Base-by-base conservation (phyloP, 2,888 invertebrate genomes). In the Mesorhabditis spiculigera region DNA sequence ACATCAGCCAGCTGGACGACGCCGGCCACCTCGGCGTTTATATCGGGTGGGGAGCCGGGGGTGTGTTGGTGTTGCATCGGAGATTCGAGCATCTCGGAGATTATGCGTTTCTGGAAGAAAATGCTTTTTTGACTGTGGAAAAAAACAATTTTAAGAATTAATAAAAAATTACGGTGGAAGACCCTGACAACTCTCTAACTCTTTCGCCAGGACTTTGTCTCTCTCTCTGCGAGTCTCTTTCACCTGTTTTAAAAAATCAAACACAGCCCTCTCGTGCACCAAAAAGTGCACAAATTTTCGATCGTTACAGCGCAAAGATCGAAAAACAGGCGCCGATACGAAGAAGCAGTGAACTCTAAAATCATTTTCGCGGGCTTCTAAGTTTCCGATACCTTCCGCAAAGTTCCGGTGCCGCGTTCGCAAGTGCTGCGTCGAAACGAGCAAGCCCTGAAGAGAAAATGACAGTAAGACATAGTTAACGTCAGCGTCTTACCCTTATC, bases 191-290 rank as follows among this genome's bases (percentile, higher is more conserved):
- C 8, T 50, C 58, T 13, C 58, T 50, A 13, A 50, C 8, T 10
- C 58, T 10, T 13, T n/a, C n/a, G 8, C 58, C 8, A 50, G 8
- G 58, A 50, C 58, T 50, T 50, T 50, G 28, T 28, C 28, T 50
- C 58, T 50, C n/a, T n/a, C n/a, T n/a, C 8, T 13, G 58, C 58
- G 1, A 50, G n/a, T 10, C 58, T 13, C n/a, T n/a, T 3, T 50
- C n/a, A 50, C 58, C 70, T 75, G 75, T 65, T 80, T 80, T 66
- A 80, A 68, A 66, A 80, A 80, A 66, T 80, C 78, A 70, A 80
- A 80, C 58, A 80, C 76, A 58, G 80, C 80, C 65, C 80, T 62
- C 68, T 80, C 80, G 64, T 80, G 80, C 42, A 78, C 73, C 64
- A 78, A 72, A 65, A 75, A 80, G 69, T 76, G 77, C 43, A 71